Evolutionary conservation across 2,797 vertebrate genomes (phyloP), one percentile per base, ranked within the genome.

Genomic region (Acanthurus leucopareius): DNA sequence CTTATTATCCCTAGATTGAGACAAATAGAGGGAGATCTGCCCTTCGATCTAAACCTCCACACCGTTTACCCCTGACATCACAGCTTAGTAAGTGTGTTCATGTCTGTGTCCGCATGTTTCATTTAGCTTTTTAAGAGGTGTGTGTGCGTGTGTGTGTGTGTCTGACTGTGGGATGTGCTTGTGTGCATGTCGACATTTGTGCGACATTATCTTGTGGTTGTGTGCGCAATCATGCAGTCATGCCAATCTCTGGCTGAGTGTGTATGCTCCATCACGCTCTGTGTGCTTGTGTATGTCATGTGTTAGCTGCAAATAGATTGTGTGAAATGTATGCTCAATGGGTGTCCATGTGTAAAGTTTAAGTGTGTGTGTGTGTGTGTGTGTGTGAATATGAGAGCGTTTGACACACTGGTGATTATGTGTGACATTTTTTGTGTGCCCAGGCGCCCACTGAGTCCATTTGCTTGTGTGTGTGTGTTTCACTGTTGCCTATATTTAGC

Each of bases 1-100:
- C 76, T 93, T 73, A 91, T 92, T 90, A 92, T 73, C 14, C 20
- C 7, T 17, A 81, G 79, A 93, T 92, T 91, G 90, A 93, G 90
- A 93, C 92, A 90, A 93, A 94, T 90, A 60, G 88, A 80, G 58
- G 72, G 69, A 76, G 77, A 66, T 79, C 86, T 89, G 86, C 82
- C 88, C 86, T 92, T 79, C 83, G 77, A 77, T 88, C 83, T 74
- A 69, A 88, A 70, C 86, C 88, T 83, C 80, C 70, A 77, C 79
- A 77, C 81, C 81, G 60, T 86, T 90, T 88, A 89, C 82, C 73
- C 73, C 85, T 61, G 63, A 83, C 66, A 83, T 70, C 71, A 82
- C 78, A 86, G 80, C 73, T 54, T 65, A 67, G 62, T 40, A 5
- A 48, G 70, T 49, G 84, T 66, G 44, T 20, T 32, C 28, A 32